Conservation (phyloP, 2,113 vertebrate genomes). For the Onychostruthus taczanowskii region DNA sequence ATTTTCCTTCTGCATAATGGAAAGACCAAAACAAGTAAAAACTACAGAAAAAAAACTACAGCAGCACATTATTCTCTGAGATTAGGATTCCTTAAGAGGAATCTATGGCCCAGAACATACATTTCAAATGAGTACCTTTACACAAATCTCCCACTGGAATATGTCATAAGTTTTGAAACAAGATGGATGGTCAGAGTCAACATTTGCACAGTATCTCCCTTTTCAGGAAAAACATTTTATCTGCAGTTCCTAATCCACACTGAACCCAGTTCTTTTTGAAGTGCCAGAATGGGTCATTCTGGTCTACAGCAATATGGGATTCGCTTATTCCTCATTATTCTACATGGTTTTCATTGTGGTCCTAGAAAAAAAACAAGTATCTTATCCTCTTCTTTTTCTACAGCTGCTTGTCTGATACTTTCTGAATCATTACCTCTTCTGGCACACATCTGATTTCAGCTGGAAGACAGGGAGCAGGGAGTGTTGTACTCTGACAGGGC, state of each 20-base stretch:
- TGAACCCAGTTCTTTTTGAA: neutral
- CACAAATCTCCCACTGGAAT: neutral
- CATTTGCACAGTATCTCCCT: neutral
- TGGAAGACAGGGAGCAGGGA: neutral
- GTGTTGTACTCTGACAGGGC: constrained; percentile 61
- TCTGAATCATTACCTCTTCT: neutral
- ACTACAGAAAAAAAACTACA: neutral
- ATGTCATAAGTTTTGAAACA: neutral
- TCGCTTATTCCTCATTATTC: neutral
- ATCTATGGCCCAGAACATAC: neutral
- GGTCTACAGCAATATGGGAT: neutral
- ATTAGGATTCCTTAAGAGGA: neutral
- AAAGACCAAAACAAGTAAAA: neutral
- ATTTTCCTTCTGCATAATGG: neutral
- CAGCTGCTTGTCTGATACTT: neutral
- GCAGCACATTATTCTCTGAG: neutral
- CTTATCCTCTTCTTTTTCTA: neutral
- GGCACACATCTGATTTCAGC: neutral
- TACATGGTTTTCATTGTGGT: neutral
- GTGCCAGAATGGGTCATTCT: neutral
- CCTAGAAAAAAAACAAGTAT: neutral
- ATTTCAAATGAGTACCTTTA: neutral
- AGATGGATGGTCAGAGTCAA: neutral
- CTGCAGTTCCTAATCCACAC: neutral
- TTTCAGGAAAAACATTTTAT: neutral